A percentile compares a stretch with the other conserved stretches of the same genome.
These are phyloP conservation scores for Caenorhabditis sp. DNA, from an alignment of 2,888 invertebrate genomes.

Conservation along the genomic window DNA sequence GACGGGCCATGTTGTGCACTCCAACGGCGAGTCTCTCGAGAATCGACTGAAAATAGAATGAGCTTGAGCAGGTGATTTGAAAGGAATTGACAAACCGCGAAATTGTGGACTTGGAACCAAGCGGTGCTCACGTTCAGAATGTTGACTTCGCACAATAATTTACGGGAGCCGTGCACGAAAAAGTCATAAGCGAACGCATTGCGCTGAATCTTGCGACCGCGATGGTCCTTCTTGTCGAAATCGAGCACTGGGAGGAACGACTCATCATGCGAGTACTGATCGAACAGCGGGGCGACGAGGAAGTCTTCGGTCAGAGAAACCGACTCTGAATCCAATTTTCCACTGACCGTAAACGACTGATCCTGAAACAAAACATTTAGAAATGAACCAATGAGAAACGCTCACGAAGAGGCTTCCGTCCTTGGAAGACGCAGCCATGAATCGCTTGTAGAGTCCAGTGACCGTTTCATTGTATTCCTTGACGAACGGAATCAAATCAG, in stretches of 20 bases:
- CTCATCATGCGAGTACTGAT: slow-evolving; percentile 68
- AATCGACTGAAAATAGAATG: slow-evolving; percentile 58
- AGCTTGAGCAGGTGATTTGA: neutral
- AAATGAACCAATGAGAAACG: neutral
- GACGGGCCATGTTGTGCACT: slow-evolving; percentile 66
- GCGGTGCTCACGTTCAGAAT: slow-evolving; percentile 64
- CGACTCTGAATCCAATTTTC: slow-evolving; percentile 35
- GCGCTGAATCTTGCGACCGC: slow-evolving; percentile 71
- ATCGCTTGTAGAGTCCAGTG: slow-evolving; percentile 66
- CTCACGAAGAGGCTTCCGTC: slow-evolving; percentile 65
- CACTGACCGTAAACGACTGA: slow-evolving; percentile 40
- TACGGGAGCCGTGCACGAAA: slow-evolving; percentile 70
- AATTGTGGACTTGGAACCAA: slow-evolving; percentile 74
- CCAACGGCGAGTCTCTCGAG: slow-evolving; percentile 66
- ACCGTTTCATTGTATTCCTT: slow-evolving; percentile 71
- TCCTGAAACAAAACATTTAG: slow-evolving; percentile 24
- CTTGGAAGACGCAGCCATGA: slow-evolving; percentile 65
- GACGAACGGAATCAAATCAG: slow-evolving; percentile 35
- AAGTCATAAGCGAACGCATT: slow-evolving; percentile 78
- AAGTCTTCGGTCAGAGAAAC: slow-evolving; percentile 56
- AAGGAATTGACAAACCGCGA: slow-evolving; percentile 63
- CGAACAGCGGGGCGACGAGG: slow-evolving; percentile 70
- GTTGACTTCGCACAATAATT: slow-evolving; percentile 64
- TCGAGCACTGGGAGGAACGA: slow-evolving; percentile 68
- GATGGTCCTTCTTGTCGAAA: slow-evolving; percentile 67